Base-by-base conservation (phyloP, 2,888 invertebrate genomes). In the Ochropleura leucogaster region DNA sequence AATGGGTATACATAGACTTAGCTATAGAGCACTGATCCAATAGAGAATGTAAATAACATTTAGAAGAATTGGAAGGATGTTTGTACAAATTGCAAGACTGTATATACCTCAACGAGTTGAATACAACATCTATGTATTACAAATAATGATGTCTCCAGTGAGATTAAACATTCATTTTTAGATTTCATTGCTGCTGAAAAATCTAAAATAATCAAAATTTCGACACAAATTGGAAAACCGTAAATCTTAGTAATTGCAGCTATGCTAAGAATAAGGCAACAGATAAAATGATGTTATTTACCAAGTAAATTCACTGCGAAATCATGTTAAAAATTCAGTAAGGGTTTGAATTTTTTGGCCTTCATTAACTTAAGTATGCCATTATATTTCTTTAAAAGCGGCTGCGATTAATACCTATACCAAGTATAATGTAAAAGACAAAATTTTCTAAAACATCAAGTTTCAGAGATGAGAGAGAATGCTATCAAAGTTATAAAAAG, bases 31-130 rank as follows among this genome's bases (percentile, higher is more conserved):
- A 91, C 89, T 90, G 90, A 93, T 92, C 88, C 90, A 91, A 90
- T 91, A 91, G 89, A 89, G 87, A 90, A 89, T 94, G 93, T 93
- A 93, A 89, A 93, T 94, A 87, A 93, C 89, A 91, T 90, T 90
- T 92, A 91, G 87, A 89, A 86, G 89, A 92, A 90, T 90, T 89
- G 88, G 89, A 90, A 90, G 90, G 90, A 93, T 93, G 91, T 89
- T 93, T 95, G 95, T 96, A 95, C 95, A 95, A 95, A 95, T 93
- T 87, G 93, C 91, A 95, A 95, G 95, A 95, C 95, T 96, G 95
- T 94, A 93, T 92, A 92, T 90, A 88, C 89, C 86, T 89, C 92
- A 87, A 87, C 77, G 82, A 87, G 70, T 65, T 78, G 83, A 79
- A 77, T 72, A 72, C 70, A 67, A 72, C 74, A 79, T 82, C 85